Evolutionary conservation across 2,888 invertebrate species (phyloP), one percentile per base, ranked within the genome.

Genomic region (Minunthozetes semirufus): DNA sequence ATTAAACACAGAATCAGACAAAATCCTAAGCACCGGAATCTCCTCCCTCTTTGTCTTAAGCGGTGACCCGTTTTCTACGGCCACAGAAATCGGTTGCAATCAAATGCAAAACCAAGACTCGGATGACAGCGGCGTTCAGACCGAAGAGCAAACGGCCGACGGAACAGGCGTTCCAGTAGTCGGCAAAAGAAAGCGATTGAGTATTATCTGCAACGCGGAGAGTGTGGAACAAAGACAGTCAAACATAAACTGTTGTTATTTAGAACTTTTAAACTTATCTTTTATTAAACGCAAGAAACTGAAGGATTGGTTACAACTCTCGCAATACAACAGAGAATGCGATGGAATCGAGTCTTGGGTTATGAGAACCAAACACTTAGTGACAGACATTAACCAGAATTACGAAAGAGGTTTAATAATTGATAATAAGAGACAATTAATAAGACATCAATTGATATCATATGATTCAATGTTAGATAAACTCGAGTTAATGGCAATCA

Each of bases 291-390:
- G 91, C 78, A 89, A 90, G 0, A 87, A 93, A 53, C 86, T 98
- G 5, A 93, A 94, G 79, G 97, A 97, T 82, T 92, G 96, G 0
- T 93, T 95, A 80, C 88, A 92, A 79, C 85, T 97, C 75, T 96
- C 92, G 84, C 90, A 90, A 73, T 96, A 98, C 86, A 95, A 93
- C 84, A 88, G 92, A 13, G 97, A 98, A 82, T 98, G 98, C 83
- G 96, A 97, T 81, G 95, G 95, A 84, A 96, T 99, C 82, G 96
- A 97, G 83, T 89, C 89, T 80, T 99, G 98, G 97, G 94, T 97
- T 84, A 91, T 90, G 80, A 97, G 97, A 78, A 95, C 95, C 80
- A 84, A 83, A 78, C 75, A 15, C 29, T 25, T 66, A 9, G 42
- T 75, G 59, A 68, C 38, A 11, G 42, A 72, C 27, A 29, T 25